These are phyloP conservation scores for Neostethus bicornis DNA, from an alignment of 2,797 vertebrate genomes.

Conservation along the genomic window DNA sequence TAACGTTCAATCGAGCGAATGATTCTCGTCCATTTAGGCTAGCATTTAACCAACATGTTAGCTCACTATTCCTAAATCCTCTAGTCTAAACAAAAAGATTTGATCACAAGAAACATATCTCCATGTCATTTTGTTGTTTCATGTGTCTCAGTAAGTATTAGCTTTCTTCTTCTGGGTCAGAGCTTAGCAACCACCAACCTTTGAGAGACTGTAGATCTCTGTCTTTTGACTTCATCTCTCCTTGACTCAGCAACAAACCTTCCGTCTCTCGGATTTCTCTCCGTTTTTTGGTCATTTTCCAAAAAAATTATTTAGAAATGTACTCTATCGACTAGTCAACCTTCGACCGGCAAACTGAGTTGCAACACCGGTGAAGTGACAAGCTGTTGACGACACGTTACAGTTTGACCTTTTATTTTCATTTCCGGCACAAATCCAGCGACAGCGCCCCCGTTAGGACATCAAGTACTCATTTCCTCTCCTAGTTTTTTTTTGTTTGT, in stretches of 20 bases:
- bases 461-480: background rate
- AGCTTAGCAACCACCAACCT: slow-evolving; percentile 62
- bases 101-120: background rate
- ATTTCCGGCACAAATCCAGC: background rate
- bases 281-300: slow-evolving; percentile 77
- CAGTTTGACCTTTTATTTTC: slow-evolving; percentile 56
- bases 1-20: slow-evolving; percentile 1
- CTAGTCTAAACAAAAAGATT: too few relatives aligned
- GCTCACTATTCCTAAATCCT: background rate
- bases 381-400: slow-evolving; percentile 55
- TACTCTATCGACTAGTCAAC: too few relatives aligned
- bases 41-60: slow-evolving; percentile 5
- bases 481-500: too few relatives aligned
- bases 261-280: slow-evolving; percentile 70
- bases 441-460: slow-evolving; percentile 46
- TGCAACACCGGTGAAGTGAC: slow-evolving; percentile 40
- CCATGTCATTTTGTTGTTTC: background rate
- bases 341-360: slow-evolving; percentile 1
- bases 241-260: slow-evolving; percentile 35
- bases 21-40: background rate
- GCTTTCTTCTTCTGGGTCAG: background rate
- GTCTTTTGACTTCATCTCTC: slow-evolving; percentile 55
- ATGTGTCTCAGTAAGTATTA: background rate
- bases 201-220: slow-evolving; percentile 44
- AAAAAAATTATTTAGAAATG: background rate